Conservation (phyloP, 2,113 vertebrate species). For the Anseranas semipalmata region DNA sequence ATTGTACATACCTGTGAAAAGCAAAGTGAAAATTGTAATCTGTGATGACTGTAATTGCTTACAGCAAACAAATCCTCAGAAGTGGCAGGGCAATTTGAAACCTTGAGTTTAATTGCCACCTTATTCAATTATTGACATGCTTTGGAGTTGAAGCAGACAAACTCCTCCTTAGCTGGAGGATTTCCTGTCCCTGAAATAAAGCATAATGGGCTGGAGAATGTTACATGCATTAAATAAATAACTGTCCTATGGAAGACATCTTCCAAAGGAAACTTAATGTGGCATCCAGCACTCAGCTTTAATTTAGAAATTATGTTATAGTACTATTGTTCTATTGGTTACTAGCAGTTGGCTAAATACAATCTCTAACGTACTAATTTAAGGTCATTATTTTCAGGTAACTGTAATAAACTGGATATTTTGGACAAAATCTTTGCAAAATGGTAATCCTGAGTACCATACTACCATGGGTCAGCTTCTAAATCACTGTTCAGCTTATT, state of each 20-base stretch:
- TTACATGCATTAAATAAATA: neutral
- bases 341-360: neutral
- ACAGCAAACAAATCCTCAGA: neutral
- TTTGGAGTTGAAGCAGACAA: neutral
- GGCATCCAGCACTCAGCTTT: neutral
- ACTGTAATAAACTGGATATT: neutral
- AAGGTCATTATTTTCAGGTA: neutral
- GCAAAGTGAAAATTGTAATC: constrained; percentile 24
- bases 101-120: neutral
- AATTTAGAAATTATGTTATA: neutral
- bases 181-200: neutral
- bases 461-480: neutral
- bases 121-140: neutral
- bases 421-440: neutral
- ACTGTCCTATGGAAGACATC: neutral
- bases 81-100: neutral
- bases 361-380: neutral
- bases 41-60: neutral
- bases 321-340: neutral
- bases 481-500: neutral
- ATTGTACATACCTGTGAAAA: constrained; percentile 27
- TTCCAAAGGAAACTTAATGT: neutral
- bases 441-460: neutral
- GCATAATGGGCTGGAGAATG: neutral
- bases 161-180: neutral